Percentiles rank a stretch among this genome's conserved stretches.
phyloP scores from a whole-genome alignment of 2,113 vertebrate genomes.

The Syngnathus scovelli region DNA sequence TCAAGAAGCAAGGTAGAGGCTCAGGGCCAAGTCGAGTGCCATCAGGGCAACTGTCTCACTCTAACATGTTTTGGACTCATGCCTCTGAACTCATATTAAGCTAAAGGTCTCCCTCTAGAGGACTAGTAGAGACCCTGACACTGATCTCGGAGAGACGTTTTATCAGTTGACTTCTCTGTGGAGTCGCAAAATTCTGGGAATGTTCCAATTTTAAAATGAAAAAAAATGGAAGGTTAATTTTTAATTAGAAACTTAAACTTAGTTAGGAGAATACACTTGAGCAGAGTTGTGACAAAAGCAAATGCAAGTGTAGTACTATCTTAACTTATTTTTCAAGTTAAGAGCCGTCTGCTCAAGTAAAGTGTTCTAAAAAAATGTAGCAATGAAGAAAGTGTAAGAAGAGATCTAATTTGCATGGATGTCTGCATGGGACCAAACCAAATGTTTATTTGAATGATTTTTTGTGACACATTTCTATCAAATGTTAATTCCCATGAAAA shows the following conservation, averaged over 20 bases:
- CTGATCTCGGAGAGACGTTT: not conserved
- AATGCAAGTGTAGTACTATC: too few species aligned
- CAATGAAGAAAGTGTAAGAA: not conserved
- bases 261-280: too few species aligned
- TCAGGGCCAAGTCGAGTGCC: not conserved
- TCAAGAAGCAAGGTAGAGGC: conserved; percentile 82
- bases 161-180: not conserved
- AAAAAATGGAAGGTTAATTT: too few species aligned
- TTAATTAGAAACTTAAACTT: too few species aligned
- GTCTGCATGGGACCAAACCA: not conserved
- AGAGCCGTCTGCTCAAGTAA: not conserved
- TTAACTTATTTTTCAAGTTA: too few species aligned
- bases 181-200: too few species aligned
- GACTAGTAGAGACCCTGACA: conserved; percentile 12
- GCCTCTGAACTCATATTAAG: conserved; percentile 13
- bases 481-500: not conserved
- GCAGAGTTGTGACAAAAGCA: too few species aligned
- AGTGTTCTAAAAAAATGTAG: not conserved
- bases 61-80: not conserved
- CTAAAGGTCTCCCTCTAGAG: conserved; percentile 56
- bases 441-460: not conserved
- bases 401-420: not conserved
- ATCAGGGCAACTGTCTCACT: not conserved
- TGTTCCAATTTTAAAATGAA: too few species aligned
- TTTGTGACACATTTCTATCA: not conserved